phyloP scores from a whole-genome alignment of 2,113 vertebrate genomes.

The Actenoides lindsayi region DNA sequence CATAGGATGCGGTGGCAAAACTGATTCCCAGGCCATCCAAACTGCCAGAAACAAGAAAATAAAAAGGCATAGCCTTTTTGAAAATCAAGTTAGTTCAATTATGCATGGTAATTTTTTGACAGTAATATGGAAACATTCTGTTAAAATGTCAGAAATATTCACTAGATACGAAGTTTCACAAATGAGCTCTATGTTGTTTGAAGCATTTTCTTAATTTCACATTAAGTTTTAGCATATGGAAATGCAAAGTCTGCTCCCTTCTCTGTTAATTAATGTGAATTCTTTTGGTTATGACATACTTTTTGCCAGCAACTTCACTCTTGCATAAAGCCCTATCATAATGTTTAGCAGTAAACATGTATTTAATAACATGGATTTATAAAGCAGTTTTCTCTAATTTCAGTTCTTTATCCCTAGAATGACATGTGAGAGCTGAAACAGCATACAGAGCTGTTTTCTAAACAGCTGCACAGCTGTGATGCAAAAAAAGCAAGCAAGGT shows the following conservation, averaged over 20 bases:
- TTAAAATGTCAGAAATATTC: not conserved
- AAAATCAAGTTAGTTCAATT: not conserved
- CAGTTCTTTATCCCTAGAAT: not conserved
- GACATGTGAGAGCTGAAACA: not conserved
- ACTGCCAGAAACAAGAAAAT: not conserved
- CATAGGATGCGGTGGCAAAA: not conserved
- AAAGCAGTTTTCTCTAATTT: not conserved
- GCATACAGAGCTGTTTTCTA: not conserved
- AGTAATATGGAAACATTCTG: not conserved
- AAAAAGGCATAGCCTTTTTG: not conserved
- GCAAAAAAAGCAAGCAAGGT: not conserved
- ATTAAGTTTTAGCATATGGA: not conserved
- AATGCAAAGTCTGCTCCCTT: not conserved
- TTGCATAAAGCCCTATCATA: not conserved
- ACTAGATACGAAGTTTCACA: not conserved
- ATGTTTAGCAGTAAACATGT: not conserved
- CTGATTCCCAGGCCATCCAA: not conserved
- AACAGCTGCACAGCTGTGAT: not conserved
- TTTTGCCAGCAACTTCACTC: not conserved
- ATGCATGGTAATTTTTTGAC: not conserved
- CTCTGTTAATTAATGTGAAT: not conserved
- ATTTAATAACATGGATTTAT: not conserved
- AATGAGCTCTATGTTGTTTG: not conserved
- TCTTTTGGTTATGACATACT: not conserved
- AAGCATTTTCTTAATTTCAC: not conserved